A percentile compares a stretch with the other conserved stretches of the same genome.
phyloP scores from a whole-genome alignment of 2,797 vertebrate genomes.

The Lithobates pipiens region DNA sequence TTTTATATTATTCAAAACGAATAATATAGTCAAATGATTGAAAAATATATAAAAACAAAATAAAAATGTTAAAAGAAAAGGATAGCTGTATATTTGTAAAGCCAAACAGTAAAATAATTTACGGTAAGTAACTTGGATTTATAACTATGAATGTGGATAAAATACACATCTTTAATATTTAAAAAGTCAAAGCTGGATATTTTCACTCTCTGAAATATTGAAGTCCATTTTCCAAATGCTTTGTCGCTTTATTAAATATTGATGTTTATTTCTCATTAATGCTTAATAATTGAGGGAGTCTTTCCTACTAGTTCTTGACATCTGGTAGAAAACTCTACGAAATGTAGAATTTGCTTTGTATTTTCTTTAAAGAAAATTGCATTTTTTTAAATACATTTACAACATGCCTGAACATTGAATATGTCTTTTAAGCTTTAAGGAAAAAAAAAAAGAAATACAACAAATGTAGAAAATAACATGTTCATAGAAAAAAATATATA shows the following conservation, averaged over 20 bases:
- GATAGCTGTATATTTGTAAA: no score
- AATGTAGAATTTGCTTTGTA: background rate
- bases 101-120: background rate
- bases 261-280: background rate
- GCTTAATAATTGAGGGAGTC: background rate
- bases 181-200: background rate
- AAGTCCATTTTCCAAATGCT: background rate
- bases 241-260: background rate
- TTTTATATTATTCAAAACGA: no score
- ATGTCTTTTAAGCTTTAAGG: no score
- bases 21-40: no score
- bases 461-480: background rate
- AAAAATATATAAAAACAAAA: background rate
- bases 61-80: background rate
- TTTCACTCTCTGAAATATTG: background rate
- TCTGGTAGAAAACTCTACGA: background rate
- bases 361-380: background rate
- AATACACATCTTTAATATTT: background rate
- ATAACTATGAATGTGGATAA: no score
- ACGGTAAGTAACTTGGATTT: background rate
- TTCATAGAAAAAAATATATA: background rate
- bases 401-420: no score
- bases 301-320: background rate
- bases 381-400: no score
- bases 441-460: no score